A percentile compares a stretch with the other conserved stretches of the same genome.
phyloP scores from a whole-genome alignment of 2,113 vertebrate genomes.

The Andinoacara biseriatus region DNA sequence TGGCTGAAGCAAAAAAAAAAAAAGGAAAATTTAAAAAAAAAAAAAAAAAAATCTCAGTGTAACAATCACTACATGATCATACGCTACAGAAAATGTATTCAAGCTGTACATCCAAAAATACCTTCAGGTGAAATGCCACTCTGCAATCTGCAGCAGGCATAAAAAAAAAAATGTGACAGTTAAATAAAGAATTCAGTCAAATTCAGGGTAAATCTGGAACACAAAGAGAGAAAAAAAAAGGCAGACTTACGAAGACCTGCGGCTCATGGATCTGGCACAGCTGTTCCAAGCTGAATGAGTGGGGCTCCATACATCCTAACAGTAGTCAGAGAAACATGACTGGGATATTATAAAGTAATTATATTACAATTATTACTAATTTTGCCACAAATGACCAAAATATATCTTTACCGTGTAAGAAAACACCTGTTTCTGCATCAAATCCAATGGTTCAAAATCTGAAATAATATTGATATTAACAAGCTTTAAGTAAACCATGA shows the following conservation, averaged over 20 bases:
- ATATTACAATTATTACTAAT: neutral
- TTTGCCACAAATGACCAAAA: neutral
- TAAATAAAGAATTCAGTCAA: neutral
- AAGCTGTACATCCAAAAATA: constrained; percentile 45
- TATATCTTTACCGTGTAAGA: constrained; percentile 70
- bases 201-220: neutral
- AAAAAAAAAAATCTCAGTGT: neutral
- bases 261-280: constrained; percentile 71
- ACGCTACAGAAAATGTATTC: neutral
- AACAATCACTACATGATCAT: neutral
- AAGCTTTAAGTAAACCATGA: neutral
- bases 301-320: constrained; percentile 73
- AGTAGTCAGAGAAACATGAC: neutral
- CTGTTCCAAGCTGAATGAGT: constrained; percentile 78
- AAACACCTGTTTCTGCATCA: constrained; percentile 73
- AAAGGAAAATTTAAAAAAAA: too few relatives aligned
- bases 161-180: neutral
- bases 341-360: neutral
- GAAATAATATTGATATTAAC: constrained; percentile 56
- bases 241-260: constrained; percentile 84
- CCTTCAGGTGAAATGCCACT: constrained; percentile 67
- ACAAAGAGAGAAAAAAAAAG: neutral
- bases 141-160: constrained; percentile 65
- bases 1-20: too few relatives aligned
- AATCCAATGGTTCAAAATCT: constrained; percentile 84